Evolutionary conservation across 2,113 vertebrate species (phyloP), one percentile per base, ranked within the genome.

Genomic region (Pitta sordida): DNA sequence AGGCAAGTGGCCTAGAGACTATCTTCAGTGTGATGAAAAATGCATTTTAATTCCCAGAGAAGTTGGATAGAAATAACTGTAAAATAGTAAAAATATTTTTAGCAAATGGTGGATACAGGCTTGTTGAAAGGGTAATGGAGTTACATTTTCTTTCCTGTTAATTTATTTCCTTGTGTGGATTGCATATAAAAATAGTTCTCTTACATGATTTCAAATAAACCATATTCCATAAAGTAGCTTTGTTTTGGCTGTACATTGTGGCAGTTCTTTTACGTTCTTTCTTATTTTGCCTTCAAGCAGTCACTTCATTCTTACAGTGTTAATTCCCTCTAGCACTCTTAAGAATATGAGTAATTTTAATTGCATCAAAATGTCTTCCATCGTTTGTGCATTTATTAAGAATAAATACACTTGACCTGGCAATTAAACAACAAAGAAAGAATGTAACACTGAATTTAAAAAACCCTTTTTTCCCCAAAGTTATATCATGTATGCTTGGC

Each of bases 371-470:
- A 79, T 88, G 0, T 56, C 56, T 88, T 88, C 60, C 30, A 34
- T 86, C 56, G 48, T 83, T 13, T 64, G 15, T 82, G 64, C 27
- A 17, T 83, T 49, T 67, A 93, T 94, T 92, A 88, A 92, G 91
- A 90, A 83, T 81, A 93, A 90, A 86, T 67, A 58, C 52, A 86
- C 34, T 92, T 91, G 74, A 91, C 77, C 60, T 18, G 75, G 69
- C 41, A 94, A 92, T 91, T 89, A 82, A 92, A 53, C 73, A 84
- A 58, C 65, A 76, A 84, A 84, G 52, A 41, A 64, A 39, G 1
- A 49, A 16, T 17, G 36, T n/a, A 84, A 84, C 29, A 84, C n/a
- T 60, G 32, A 79, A 53, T 14, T 67, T 59, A 46, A 75, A 76
- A 29, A 48, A 13, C 7, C 2, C 64, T 83, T 63, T 49, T 58